Percentiles rank a stretch among this genome's conserved stretches.
These are phyloP conservation scores for Autographa gamma DNA, from an alignment of 2,888 invertebrate genomes.

Conservation along the genomic window DNA sequence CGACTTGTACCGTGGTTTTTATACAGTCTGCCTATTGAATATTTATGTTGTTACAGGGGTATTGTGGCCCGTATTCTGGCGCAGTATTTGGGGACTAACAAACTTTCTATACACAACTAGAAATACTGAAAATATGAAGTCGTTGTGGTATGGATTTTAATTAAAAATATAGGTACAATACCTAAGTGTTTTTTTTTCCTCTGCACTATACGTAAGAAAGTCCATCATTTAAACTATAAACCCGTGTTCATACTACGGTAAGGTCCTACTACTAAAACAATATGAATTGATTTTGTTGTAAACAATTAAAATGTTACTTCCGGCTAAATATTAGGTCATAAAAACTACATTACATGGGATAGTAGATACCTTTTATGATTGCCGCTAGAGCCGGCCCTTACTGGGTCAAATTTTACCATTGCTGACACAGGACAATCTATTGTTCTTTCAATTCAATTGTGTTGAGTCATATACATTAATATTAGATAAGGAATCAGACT, in stretches of 20 bases:
- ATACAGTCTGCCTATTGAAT: constrained; percentile 18
- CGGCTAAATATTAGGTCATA: too few species aligned
- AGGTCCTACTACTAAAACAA: too few species aligned
- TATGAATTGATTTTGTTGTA: too few species aligned
- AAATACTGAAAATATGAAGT: background rate
- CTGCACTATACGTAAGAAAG: too few species aligned
- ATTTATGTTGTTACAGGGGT: constrained; percentile 14
- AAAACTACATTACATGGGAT: too few species aligned
- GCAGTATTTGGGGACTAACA: background rate
- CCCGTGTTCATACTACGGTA: too few species aligned
- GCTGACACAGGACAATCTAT: constrained; percentile 62
- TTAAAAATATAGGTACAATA: too few species aligned
- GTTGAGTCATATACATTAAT: constrained; percentile 66
- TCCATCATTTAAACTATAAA: too few species aligned
- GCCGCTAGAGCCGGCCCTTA: constrained; percentile 1
- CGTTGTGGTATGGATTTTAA: too few species aligned
- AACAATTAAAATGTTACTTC: too few species aligned
- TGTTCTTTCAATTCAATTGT: constrained; percentile 71
- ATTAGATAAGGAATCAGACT: constrained; percentile 63
- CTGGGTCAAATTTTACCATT: constrained; percentile 60
- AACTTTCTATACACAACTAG: background rate
- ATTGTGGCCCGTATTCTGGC: background rate
- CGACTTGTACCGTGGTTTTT: constrained; percentile 8
- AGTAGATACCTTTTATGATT: too few species aligned
- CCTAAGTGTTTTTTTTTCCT: too few species aligned